phyloP scores from a whole-genome alignment of 2,113 vertebrate genomes.

The Gadus macrocephalus region DNA sequence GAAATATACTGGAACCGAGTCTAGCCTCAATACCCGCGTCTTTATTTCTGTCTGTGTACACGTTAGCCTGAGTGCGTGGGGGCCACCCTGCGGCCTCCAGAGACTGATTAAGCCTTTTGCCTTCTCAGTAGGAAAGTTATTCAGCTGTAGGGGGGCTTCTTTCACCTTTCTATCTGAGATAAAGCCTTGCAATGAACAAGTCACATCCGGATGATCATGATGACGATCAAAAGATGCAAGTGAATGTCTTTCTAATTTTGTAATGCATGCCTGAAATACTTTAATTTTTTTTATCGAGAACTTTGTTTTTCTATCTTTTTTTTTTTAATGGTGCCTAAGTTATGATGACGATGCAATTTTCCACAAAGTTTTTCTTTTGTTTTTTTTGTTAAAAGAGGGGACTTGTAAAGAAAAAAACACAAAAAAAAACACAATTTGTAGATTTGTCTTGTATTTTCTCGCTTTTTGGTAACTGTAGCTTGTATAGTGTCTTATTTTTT shows the following conservation, averaged over 20 bases:
- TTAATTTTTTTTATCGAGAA: slow-evolving; percentile 30
- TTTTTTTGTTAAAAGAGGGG: slow-evolving; percentile 38
- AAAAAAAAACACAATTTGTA: slow-evolving; percentile 28
- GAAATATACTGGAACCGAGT: slow-evolving; percentile 22
- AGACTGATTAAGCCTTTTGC: too few relatives aligned
- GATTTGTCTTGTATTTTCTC: slow-evolving; percentile 55
- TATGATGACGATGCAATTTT: slow-evolving; percentile 58
- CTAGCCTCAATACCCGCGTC: slow-evolving; percentile 2
- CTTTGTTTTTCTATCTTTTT: slow-evolving; percentile 38
- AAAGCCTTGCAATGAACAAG: neutral
- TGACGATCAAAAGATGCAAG: slow-evolving; percentile 29
- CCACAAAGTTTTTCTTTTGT: slow-evolving; percentile 39
- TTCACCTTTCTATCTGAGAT: neutral
- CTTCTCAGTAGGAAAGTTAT: too few relatives aligned
- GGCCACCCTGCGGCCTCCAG: too few relatives aligned
- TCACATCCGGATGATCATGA: neutral
- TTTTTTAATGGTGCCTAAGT: slow-evolving; percentile 61
- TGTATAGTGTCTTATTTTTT: slow-evolving; percentile 57
- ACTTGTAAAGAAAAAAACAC: slow-evolving; percentile 39
- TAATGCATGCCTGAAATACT: slow-evolving; percentile 42
- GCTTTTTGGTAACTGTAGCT: slow-evolving; percentile 57
- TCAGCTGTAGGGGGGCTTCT: too few relatives aligned
- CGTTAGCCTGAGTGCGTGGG: too few relatives aligned
- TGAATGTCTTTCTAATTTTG: slow-evolving; percentile 12
- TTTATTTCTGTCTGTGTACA: neutral